Percentiles rank a stretch among this genome's conserved stretches.
These are phyloP conservation scores for Cassiopea andromeda DNA, from an alignment of 30 jellyfish, hydroid and myxozoan species.

Conservation along the genomic window DNA sequence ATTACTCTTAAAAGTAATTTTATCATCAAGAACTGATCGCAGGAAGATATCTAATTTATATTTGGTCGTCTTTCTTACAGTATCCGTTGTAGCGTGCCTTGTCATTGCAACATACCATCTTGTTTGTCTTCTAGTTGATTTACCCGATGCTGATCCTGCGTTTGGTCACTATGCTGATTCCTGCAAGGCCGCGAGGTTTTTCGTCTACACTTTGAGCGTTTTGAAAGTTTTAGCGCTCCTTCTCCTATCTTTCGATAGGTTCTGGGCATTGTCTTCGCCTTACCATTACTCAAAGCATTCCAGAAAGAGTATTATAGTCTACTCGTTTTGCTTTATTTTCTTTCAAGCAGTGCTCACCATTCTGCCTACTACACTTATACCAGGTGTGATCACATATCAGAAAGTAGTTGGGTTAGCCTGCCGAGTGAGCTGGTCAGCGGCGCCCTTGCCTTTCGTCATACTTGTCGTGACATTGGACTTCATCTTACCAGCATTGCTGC, in stretches of 20 bases:
- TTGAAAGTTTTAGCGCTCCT: not conserved
- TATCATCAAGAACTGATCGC: slow-evolving; percentile 20
- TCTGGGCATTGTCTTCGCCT: slow-evolving; percentile 15
- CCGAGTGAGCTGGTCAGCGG: not conserved
- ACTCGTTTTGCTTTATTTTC: not conserved
- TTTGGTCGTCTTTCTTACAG: not conserved
- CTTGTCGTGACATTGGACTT: slow-evolving; percentile 9
- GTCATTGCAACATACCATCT: slow-evolving; percentile 2
- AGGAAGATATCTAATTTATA: slow-evolving; percentile 18
- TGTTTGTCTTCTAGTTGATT: not conserved
- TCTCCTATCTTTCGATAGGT: slow-evolving; percentile 13
- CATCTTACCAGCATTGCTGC: slow-evolving; percentile 2
- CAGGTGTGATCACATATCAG: slow-evolving; percentile 15
- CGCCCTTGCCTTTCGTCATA: not conserved
- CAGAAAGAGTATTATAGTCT: not conserved
- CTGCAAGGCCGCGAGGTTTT: slow-evolving; percentile 6
- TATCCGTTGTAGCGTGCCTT: slow-evolving; percentile 3
- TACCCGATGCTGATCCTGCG: slow-evolving; percentile 12
- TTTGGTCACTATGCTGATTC: not conserved
- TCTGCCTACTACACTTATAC: not conserved
- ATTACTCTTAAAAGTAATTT: not conserved
- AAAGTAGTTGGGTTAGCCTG: slow-evolving; percentile 22
- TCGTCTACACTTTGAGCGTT: slow-evolving; percentile 13
- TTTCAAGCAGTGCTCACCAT: not conserved
- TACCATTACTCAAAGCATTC: not conserved